Conservation (phyloP, 2,797 vertebrate species). For the Spheniscus humboldti region DNA sequence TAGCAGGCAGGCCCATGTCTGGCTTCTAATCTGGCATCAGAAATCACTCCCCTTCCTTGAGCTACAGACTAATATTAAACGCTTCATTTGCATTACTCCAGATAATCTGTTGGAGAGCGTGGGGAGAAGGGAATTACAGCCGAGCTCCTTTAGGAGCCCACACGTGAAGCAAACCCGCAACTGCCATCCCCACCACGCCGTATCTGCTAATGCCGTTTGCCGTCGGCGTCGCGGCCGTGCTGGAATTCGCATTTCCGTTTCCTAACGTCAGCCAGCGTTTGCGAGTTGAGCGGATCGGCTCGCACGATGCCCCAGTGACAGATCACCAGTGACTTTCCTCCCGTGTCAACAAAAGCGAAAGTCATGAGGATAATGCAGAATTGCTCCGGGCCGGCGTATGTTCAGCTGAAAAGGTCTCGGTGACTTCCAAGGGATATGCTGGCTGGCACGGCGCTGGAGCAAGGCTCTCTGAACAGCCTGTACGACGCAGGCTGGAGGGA, state of each 20-base stretch:
- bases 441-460: not conserved
- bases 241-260: not conserved
- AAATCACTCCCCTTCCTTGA: not conserved
- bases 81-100: not conserved
- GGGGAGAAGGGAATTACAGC: not conserved
- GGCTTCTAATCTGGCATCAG: conserved; percentile 35
- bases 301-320: accelerated
- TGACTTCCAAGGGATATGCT: not conserved
- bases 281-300: accelerated
- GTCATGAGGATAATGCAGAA: not conserved
- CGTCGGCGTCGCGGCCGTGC: accelerated
- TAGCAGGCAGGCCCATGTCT: conserved; percentile 5
- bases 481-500: not conserved
- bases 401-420: not conserved
- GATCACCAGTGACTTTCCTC: not conserved
- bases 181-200: accelerated
- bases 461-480: not conserved
- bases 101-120: not conserved
- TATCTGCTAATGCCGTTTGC: not conserved
- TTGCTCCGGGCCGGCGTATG: not conserved
- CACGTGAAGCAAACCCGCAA: accelerated
- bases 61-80: not conserved
- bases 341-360: not conserved
- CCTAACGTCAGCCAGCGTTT: not conserved
- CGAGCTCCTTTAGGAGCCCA: not conserved